Conservation (phyloP, 2,113 vertebrate species). For the Cranoglanis bouderius region DNA sequence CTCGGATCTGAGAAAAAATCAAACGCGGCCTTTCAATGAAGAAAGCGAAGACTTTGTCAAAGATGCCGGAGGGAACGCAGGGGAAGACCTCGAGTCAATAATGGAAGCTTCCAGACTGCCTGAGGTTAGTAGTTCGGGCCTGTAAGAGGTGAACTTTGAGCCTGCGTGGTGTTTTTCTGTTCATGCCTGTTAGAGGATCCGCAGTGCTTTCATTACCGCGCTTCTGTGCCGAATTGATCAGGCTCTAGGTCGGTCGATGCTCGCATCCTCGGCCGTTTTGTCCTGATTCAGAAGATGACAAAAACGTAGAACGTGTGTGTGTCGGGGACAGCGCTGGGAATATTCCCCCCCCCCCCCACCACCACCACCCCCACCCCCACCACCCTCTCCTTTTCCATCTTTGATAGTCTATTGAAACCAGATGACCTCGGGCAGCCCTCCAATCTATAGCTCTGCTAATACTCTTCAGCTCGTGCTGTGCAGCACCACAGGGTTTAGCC, state of each 20-base stretch:
- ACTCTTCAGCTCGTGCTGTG: conserved; percentile 44
- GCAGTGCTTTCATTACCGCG: neutral
- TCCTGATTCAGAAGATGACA: neutral
- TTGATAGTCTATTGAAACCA: conserved; percentile 47
- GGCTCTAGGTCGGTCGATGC: no score
- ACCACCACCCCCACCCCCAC: neutral
- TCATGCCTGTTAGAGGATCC: conserved; percentile 1
- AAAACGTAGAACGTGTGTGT: neutral
- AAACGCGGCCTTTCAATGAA: conserved; percentile 41
- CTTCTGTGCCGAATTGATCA: neutral
- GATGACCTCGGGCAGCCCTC: conserved; percentile 43
- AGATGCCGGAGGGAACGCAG: conserved; percentile 12
- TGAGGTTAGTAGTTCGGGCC: conserved; percentile 7
- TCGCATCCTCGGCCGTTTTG: neutral
- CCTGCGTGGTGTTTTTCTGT: neutral
- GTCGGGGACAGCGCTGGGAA: neutral
- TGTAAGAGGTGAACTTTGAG: conserved; percentile 37
- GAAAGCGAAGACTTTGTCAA: conserved; percentile 23
- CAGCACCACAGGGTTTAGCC: conserved; percentile 45
- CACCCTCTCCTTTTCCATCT: neutral
- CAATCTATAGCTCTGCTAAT: conserved; percentile 46
- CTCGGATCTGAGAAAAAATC: conserved; percentile 24
- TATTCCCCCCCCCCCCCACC: neutral
- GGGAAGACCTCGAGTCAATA: conserved; percentile 41
- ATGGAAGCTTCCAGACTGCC: conserved; percentile 34